These are phyloP conservation scores for Panzeria rudis DNA, from an alignment of 2,888 invertebrate species.

Conservation along the genomic window DNA sequence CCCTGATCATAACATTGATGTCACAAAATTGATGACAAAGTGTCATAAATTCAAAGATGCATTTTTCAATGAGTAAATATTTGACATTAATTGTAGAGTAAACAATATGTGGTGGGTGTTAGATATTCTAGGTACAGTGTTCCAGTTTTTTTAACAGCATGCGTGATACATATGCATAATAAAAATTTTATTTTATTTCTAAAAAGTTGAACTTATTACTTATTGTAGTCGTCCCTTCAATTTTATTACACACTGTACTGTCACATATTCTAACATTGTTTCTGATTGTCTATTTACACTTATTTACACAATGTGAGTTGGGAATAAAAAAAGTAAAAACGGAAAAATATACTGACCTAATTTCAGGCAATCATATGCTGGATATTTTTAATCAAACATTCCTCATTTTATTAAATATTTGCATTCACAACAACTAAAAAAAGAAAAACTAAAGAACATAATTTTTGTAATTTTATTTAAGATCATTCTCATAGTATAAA, in stretches of 20 bases:
- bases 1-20: too few relatives aligned
- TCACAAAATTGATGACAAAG: too few relatives aligned
- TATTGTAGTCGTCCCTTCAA: too few relatives aligned
- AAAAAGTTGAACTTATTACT: too few relatives aligned
- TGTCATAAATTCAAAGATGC: too few relatives aligned
- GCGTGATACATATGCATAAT: too few relatives aligned
- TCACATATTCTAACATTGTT: slow-evolving; percentile 40
- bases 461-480: slow-evolving; percentile 21
- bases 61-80: too few relatives aligned
- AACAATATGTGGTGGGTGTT: too few relatives aligned
- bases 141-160: too few relatives aligned
- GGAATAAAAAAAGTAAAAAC: slow-evolving; percentile 4
- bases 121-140: too few relatives aligned
- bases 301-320: slow-evolving; percentile 47
- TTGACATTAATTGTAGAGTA: too few relatives aligned
- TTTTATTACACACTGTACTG: slow-evolving; percentile 33
- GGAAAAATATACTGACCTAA: slow-evolving; percentile 55
- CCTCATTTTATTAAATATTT: slow-evolving; percentile 41
- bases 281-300: slow-evolving; percentile 58
- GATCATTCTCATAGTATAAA: background rate
- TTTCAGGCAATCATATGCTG: slow-evolving; percentile 46
- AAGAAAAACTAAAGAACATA: background rate
- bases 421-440: slow-evolving; percentile 6
- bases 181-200: too few relatives aligned
- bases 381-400: slow-evolving; percentile 61